Percentiles rank a stretch among this genome's conserved stretches.
Evolutionary conservation across 2,113 vertebrate genomes (phyloP).

Genomic region (Nycticorax nycticorax): DNA sequence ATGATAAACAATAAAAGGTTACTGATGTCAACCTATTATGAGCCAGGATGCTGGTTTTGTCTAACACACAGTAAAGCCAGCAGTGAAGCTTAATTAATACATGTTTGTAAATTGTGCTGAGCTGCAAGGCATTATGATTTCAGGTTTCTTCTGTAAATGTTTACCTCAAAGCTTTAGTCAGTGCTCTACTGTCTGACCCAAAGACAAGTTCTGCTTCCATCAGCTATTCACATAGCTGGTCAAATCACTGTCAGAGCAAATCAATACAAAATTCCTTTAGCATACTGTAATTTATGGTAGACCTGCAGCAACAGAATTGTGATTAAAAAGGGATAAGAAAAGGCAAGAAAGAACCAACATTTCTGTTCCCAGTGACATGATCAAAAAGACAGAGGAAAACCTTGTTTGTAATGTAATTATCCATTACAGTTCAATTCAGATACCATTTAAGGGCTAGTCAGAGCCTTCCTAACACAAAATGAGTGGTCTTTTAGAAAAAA

Average conservation of each 20-base stretch:
- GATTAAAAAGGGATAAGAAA: slow-evolving; percentile 76
- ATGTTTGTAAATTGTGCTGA: slow-evolving; percentile 23
- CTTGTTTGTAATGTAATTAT: slow-evolving; percentile 46
- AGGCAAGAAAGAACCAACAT: slow-evolving; percentile 63
- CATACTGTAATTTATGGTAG: slow-evolving; percentile 72
- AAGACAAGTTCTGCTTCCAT: slow-evolving; percentile 69
- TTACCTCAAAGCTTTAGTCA: slow-evolving; percentile 44
- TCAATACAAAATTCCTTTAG: slow-evolving; percentile 78
- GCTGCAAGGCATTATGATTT: slow-evolving; percentile 32
- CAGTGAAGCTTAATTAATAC: slow-evolving; percentile 48
- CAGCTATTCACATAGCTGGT: slow-evolving; percentile 81
- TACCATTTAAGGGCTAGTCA: slow-evolving; percentile 4
- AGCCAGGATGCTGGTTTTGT: slow-evolving; percentile 24
- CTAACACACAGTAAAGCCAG: slow-evolving; percentile 7
- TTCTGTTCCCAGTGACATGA: slow-evolving; percentile 49
- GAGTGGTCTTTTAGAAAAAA: neutral
- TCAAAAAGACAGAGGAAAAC: slow-evolving; percentile 65
- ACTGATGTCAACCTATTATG: slow-evolving; percentile 53
- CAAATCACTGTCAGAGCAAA: slow-evolving; percentile 86
- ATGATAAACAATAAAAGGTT: slow-evolving; percentile 59
- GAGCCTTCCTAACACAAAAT: neutral
- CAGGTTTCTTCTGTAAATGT: slow-evolving; percentile 47
- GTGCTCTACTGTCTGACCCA: slow-evolving; percentile 33
- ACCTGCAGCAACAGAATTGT: slow-evolving; percentile 71
- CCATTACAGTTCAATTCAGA: slow-evolving; percentile 42